Base-by-base conservation (phyloP, 2,888 invertebrate species). In the Cosmia trapezina region DNA sequence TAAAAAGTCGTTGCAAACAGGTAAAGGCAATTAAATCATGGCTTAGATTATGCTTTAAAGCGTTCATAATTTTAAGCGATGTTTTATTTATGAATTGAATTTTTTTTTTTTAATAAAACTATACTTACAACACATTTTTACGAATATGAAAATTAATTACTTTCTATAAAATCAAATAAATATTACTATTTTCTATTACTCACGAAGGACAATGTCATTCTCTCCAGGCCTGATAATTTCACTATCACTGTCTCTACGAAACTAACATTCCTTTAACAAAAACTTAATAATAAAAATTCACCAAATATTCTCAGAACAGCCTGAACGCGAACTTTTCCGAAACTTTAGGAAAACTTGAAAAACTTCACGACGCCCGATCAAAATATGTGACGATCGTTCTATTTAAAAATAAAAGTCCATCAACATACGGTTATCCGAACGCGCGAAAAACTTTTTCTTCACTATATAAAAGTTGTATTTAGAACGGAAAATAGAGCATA, bases 171-270 rank as follows among this genome's bases (percentile, higher is more conserved):
- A 41, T 79, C 17, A 28, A 45, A 45, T n/a, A 54, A 45, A 41
- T 41, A 67, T 66, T 56, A 67, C 66, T 67, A 54, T 70, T 73
- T 59, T 70, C n/a, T 64, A 68, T 70, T 91, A 96, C 96, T 96
- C 91, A 96, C 96, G 90, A 95, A 96, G 83, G 96, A 96, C 91
- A 96, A 95, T 95, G 96, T 96, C 96, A 96, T 96, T 94, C 93
- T 96, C 92, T 91, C 91, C 94, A 90, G 92, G 86, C 89, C 90
- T 90, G 84, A 78, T 89, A 91, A 90, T 87, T 90, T 90, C 90
- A 91, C 90, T 89, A 88, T 80, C 88, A 88, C 87, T 86, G 86
- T 86, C 78, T 86, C 83, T 81, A 87, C 86, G 86, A 86, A 85
- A 83, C 85, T 82, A 88, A 86, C 89, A 89, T 91, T 85, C 77